Evolutionary conservation across 2,797 vertebrate genomes (phyloP).

Genomic region (Gymnoscopelus braueri): DNA sequence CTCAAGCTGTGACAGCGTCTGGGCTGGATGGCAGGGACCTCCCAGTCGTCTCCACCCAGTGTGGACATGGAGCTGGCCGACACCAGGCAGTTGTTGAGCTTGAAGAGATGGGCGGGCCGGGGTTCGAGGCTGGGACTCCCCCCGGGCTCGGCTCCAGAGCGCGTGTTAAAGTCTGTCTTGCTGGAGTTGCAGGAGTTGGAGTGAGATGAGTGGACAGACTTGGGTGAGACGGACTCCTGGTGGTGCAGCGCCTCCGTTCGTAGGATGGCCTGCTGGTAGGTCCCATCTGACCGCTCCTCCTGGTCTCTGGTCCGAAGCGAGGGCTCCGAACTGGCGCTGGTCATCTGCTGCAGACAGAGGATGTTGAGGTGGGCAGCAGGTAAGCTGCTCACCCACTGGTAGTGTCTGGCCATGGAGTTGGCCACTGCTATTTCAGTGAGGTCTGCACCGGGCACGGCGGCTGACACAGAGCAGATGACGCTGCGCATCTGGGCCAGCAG

Average conservation of each 20-base stretch:
- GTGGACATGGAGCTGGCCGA: slow-evolving; percentile 74
- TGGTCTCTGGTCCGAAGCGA: slow-evolving; percentile 57
- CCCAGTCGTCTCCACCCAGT: slow-evolving; percentile 58
- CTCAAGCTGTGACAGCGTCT: slow-evolving; percentile 63
- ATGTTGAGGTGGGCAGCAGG: slow-evolving; percentile 81
- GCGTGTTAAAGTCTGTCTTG: slow-evolving; percentile 58
- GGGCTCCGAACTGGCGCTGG: slow-evolving; percentile 73
- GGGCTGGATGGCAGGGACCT: slow-evolving; percentile 44
- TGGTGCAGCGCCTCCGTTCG: slow-evolving; percentile 78
- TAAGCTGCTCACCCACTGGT: slow-evolving; percentile 81
- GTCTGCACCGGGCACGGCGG: slow-evolving; percentile 68
- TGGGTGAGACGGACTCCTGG: slow-evolving; percentile 68
- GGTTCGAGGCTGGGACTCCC: slow-evolving; percentile 2
- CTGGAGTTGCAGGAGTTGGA: slow-evolving; percentile 75
- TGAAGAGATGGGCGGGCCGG: slow-evolving; percentile 61
- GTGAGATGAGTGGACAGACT: slow-evolving; percentile 63
- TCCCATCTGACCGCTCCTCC: slow-evolving; percentile 41
- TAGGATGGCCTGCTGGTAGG: slow-evolving; percentile 63
- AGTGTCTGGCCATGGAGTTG: slow-evolving; percentile 62
- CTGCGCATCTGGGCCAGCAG: slow-evolving; percentile 85
- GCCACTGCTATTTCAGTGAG: slow-evolving; percentile 61
- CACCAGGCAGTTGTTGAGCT: slow-evolving; percentile 78
- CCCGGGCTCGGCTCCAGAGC: slow-evolving; percentile 30
- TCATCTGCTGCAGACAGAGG: slow-evolving; percentile 78
- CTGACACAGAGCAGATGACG: slow-evolving; percentile 82